Percentiles rank a stretch among this genome's conserved stretches.
phyloP scores from a whole-genome alignment of 2,797 vertebrate species.

The Pempheris klunzingeri region DNA sequence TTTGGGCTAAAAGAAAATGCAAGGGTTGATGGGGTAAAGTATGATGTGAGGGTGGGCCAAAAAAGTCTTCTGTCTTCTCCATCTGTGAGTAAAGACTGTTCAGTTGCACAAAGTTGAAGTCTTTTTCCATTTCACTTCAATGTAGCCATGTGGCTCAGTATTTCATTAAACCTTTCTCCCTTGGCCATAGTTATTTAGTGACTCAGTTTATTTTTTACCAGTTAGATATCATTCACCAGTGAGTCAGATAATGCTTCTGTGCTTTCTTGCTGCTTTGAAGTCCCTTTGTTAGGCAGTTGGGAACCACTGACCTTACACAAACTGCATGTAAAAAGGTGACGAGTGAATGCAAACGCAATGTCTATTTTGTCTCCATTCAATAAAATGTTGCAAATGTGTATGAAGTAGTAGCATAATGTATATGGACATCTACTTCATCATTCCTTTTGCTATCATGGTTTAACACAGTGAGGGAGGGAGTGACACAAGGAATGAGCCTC shows the following conservation, averaged over 20 bases:
- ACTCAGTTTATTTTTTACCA: slow-evolving; percentile 36
- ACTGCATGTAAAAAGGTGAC: background rate
- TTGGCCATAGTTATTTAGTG: slow-evolving; percentile 53
- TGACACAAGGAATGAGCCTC: slow-evolving; percentile 68
- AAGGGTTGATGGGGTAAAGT: background rate
- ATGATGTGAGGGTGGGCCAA: slow-evolving; percentile 4
- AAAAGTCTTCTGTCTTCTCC: slow-evolving; percentile 2
- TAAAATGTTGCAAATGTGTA: slow-evolving; percentile 13
- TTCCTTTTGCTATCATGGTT: slow-evolving; percentile 45
- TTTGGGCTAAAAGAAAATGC: slow-evolving; percentile 15
- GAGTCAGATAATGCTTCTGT: slow-evolving; percentile 14
- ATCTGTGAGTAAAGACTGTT: slow-evolving; percentile 24
- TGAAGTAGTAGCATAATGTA: slow-evolving; percentile 2
- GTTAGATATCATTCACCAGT: slow-evolving; percentile 32
- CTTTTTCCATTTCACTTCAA: slow-evolving; percentile 7
- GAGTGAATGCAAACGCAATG: background rate
- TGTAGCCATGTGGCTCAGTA: slow-evolving; percentile 18
- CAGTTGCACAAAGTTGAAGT: background rate
- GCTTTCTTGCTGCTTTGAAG: slow-evolving; percentile 4
- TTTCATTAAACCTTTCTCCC: slow-evolving; percentile 45
- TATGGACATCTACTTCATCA: slow-evolving; percentile 26
- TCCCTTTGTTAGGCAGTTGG: background rate
- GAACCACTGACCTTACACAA: slow-evolving; percentile 3
- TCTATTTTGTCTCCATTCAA: background rate
- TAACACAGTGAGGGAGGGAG: slow-evolving; percentile 36